These are phyloP conservation scores for Porites evermanni DNA, from an alignment of 92 coral and sea anemone genomes.

Conservation along the genomic window DNA sequence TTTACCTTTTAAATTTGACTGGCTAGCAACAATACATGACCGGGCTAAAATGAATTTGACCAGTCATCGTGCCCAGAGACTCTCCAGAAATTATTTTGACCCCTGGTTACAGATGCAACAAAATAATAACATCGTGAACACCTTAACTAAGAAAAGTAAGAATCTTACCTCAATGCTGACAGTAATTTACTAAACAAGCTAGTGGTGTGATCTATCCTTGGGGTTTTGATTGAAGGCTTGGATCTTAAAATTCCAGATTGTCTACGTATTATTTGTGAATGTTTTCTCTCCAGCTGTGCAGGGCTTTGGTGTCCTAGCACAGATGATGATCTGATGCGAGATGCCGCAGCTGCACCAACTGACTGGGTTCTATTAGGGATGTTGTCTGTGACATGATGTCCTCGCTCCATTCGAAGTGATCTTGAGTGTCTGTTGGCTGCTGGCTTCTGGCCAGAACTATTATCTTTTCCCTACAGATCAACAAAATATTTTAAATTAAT, in stretches of 20 bases:
- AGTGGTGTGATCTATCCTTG: slow-evolving; percentile 81
- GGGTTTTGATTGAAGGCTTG: slow-evolving; percentile 76
- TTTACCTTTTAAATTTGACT: too few relatives aligned
- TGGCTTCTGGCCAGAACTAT: slow-evolving; percentile 54
- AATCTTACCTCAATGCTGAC: slow-evolving; percentile 73
- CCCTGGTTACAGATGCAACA: too few relatives aligned
- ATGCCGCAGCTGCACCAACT: slow-evolving; percentile 75
- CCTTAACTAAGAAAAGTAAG: too few relatives aligned
- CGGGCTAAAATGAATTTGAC: too few relatives aligned
- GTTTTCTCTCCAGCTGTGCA: slow-evolving; percentile 85
- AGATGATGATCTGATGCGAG: slow-evolving; percentile 53
- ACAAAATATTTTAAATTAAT: too few relatives aligned
- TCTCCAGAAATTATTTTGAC: too few relatives aligned
- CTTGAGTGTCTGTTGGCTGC: slow-evolving; percentile 60
- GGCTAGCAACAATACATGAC: too few relatives aligned
- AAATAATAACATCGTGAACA: too few relatives aligned
- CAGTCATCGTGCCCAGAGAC: too few relatives aligned
- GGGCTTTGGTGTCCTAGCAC: slow-evolving; percentile 77
- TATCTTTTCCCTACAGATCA: slow-evolving; percentile 73
- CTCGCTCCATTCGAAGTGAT: slow-evolving; percentile 84
- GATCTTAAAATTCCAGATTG: slow-evolving; percentile 78
- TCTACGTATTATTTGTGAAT: slow-evolving; percentile 78
- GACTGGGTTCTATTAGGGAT: slow-evolving; percentile 78
- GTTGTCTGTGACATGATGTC: slow-evolving; percentile 55
- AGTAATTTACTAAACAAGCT: slow-evolving; percentile 78